phyloP scores from a whole-genome alignment of 2,113 vertebrate genomes.

The Zootoca vivipara region DNA sequence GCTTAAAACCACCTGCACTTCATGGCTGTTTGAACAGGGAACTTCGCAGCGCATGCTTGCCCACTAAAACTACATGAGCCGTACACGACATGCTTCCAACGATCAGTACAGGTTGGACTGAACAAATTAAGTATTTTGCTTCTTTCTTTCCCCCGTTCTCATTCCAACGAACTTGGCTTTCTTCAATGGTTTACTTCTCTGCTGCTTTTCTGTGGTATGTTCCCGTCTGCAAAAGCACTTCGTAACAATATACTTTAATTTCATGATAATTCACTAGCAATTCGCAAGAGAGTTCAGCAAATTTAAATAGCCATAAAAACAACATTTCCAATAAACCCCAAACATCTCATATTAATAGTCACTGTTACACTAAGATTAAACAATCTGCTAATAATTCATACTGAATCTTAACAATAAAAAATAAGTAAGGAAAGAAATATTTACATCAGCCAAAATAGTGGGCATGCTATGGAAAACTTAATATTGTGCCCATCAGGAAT shows the following conservation, averaged over 20 bases:
- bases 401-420: too few relatives aligned
- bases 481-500: too few relatives aligned
- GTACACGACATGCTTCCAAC: neutral
- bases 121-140: neutral
- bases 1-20: neutral
- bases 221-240: neutral
- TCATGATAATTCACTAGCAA: neutral
- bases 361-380: neutral
- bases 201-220: neutral
- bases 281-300: neutral
- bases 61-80: neutral
- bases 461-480: too few relatives aligned
- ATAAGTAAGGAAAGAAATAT: too few relatives aligned
- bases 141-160: neutral
- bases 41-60: neutral
- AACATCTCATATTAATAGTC: neutral
- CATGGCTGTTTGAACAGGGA: neutral
- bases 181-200: neutral
- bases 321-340: neutral
- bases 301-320: neutral
- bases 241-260: neutral
- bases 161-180: neutral
- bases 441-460: too few relatives aligned
- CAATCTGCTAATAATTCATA: neutral
- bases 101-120: neutral